These are phyloP conservation scores for Diachasma alloeum DNA, from an alignment of 1,140 invertebrate species.

Conservation along the genomic window DNA sequence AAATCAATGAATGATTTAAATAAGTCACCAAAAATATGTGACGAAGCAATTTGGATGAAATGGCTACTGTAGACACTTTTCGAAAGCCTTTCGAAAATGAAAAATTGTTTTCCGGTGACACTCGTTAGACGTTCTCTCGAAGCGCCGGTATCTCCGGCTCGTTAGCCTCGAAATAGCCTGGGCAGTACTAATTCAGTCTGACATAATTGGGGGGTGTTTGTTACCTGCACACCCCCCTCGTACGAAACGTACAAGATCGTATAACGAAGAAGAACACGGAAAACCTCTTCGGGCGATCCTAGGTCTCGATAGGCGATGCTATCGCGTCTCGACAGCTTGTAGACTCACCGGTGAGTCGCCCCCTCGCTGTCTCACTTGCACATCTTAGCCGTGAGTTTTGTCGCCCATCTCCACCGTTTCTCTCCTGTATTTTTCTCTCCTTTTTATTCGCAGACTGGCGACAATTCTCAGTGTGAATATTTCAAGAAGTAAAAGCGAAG, in stretches of 20 bases:
- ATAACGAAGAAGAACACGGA: slow-evolving; percentile 64
- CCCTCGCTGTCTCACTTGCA: slow-evolving; percentile 17
- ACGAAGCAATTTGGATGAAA: slow-evolving; percentile 1
- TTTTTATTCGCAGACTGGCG: slow-evolving; percentile 12
- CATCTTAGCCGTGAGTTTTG: slow-evolving; percentile 29
- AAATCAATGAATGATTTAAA: background rate
- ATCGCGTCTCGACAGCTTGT: slow-evolving; percentile 60
- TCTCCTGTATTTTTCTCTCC: slow-evolving; percentile 32
- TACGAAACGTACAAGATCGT: slow-evolving; percentile 58
- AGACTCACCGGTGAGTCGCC: slow-evolving; percentile 42
- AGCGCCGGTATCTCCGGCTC: slow-evolving; percentile 39
- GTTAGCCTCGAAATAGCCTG: slow-evolving; percentile 54
- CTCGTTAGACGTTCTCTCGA: background rate
- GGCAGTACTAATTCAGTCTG: slow-evolving; percentile 61
- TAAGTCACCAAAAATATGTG: background rate
- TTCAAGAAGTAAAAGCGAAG: background rate
- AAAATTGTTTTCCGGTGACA: slow-evolving; percentile 46
- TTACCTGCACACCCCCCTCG: slow-evolving; percentile 59
- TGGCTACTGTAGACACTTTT: slow-evolving; percentile 23
- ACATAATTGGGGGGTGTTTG: slow-evolving; percentile 64
- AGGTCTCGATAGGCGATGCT: slow-evolving; percentile 59
- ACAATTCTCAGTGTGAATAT: background rate
- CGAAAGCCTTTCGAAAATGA: slow-evolving; percentile 38
- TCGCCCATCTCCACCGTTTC: slow-evolving; percentile 24
- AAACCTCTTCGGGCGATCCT: slow-evolving; percentile 63